Conservation (phyloP, 1,140 invertebrate genomes). For the Triops cancriformis region DNA sequence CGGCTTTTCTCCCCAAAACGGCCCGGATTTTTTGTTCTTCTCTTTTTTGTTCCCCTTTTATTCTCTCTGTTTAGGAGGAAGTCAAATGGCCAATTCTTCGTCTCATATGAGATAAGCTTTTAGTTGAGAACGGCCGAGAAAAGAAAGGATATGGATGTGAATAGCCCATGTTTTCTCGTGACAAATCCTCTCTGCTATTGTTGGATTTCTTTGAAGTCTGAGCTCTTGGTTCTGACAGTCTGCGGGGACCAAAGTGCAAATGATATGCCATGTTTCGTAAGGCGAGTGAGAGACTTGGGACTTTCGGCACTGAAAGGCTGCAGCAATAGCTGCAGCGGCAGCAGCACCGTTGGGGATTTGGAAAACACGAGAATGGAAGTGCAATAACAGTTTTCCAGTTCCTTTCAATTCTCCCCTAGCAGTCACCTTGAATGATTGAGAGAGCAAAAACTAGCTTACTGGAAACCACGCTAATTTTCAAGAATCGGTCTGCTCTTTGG, state of each 20-base stretch:
- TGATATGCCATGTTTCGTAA: constrained; percentile 10
- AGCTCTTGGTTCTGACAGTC: constrained; percentile 5
- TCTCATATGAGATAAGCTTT: constrained; percentile 6
- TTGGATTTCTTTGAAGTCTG: neutral
- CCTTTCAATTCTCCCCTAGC: neutral
- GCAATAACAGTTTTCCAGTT: neutral
- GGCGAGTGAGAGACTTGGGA: neutral
- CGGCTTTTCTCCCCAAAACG: neutral
- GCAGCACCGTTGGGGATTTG: neutral
- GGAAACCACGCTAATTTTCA: neutral
- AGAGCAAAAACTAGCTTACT: neutral
- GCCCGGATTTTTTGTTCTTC: neutral
- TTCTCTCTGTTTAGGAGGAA: neutral
- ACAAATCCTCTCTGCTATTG: constrained; percentile 7
- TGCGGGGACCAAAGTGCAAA: neutral
- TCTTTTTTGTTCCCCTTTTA: neutral
- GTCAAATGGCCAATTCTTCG: constrained; percentile 5
- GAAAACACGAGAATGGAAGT: neutral
- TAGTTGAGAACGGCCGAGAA: neutral
- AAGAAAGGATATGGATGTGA: neutral
- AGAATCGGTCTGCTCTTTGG: neutral
- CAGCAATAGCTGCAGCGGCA: neutral
- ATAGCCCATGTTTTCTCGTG: neutral
- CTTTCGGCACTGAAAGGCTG: too few species aligned
- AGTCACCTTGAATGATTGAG: neutral